Percentiles rank a stretch among this genome's conserved stretches.
Conservation (phyloP, 2,888 invertebrate species). For the Corbicula japonica region DNA sequence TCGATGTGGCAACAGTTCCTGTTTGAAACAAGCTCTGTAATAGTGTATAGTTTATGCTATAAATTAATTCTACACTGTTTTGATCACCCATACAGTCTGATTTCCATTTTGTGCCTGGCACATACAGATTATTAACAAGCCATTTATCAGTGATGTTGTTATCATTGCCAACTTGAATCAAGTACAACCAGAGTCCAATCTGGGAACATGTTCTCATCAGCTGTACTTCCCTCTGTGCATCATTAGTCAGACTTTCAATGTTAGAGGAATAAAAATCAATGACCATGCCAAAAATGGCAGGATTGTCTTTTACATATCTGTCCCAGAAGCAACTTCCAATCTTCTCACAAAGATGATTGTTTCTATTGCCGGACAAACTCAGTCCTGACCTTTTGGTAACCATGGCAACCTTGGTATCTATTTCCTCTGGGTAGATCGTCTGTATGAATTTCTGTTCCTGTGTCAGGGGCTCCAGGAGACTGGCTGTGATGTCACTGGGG, state of each 20-base stretch:
- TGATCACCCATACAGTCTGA: not conserved
- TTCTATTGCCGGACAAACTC: not conserved
- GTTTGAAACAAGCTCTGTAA: not conserved
- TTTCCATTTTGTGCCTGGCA: not conserved
- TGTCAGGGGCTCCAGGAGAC: slow-evolving; percentile 28
- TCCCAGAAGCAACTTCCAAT: slow-evolving; percentile 12
- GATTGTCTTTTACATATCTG: slow-evolving; percentile 16
- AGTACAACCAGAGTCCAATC: slow-evolving; percentile 4
- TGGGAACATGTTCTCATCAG: not conserved
- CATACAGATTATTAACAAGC: slow-evolving; percentile 20
- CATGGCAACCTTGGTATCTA: not conserved
- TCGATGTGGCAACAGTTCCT: not conserved
- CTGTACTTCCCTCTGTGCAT: not conserved
- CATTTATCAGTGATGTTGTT: slow-evolving; percentile 6
- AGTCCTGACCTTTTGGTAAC: not conserved
- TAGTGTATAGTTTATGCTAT: slow-evolving; percentile 15
- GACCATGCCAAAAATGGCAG: slow-evolving; percentile 10
- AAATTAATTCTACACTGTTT: not conserved
- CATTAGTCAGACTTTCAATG: slow-evolving; percentile 7
- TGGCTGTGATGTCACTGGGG: slow-evolving; percentile 9
- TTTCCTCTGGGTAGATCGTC: slow-evolving; percentile 37
- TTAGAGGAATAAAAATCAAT: slow-evolving; percentile 7
- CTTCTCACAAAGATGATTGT: not conserved
- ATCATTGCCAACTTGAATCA: not conserved
- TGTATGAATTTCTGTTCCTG: slow-evolving; percentile 24